phyloP scores from a whole-genome alignment of 1,140 invertebrate species.

The Diploscapter pachys region DNA sequence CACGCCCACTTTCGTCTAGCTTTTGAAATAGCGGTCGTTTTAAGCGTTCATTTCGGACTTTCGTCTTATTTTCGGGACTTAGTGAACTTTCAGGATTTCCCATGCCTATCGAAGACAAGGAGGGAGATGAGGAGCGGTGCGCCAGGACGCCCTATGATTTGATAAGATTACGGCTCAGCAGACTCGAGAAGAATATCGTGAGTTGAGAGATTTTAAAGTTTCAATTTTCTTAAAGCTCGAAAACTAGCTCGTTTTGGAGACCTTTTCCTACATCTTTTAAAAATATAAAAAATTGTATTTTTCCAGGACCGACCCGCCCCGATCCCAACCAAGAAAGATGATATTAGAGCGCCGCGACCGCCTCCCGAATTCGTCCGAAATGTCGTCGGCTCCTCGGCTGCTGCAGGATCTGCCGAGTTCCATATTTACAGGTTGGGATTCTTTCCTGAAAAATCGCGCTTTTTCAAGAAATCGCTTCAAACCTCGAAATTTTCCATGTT shows the following conservation, averaged over 20 bases:
- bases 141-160: constrained; percentile 42
- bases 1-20: too few species aligned
- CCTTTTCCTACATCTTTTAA: too few species aligned
- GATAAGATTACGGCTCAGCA: constrained; percentile 36
- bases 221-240: too few species aligned
- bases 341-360: constrained; percentile 21
- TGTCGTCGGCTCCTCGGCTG: constrained; percentile 54
- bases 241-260: too few species aligned
- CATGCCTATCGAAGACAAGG: constrained; percentile 21
- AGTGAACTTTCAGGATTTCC: too few species aligned
- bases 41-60: too few species aligned
- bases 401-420: constrained; percentile 54
- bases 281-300: too few species aligned
- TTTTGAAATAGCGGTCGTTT: too few species aligned
- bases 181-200: constrained; percentile 41
- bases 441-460: too few species aligned
- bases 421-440: constrained; percentile 46
- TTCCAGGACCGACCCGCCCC: constrained; percentile 40
- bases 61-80: too few species aligned
- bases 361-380: constrained; percentile 46
- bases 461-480: too few species aligned
- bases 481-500: too few species aligned
- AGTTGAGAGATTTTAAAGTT: background rate
- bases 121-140: constrained; percentile 35
- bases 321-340: constrained; percentile 31